Evolutionary conservation across 2,797 vertebrate genomes (phyloP).

Genomic region (Yasuhikotakia modesta): DNA sequence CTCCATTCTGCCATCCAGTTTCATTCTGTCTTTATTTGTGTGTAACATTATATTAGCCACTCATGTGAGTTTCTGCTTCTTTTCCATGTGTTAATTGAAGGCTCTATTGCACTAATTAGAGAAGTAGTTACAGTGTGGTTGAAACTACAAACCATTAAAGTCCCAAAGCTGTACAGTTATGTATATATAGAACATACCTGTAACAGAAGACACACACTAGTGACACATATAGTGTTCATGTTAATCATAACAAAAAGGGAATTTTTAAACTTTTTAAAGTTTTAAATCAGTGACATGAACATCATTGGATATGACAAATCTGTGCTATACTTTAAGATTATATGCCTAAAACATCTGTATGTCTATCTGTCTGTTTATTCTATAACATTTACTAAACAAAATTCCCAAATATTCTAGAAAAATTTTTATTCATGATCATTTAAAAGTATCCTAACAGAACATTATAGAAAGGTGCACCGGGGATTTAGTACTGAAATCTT

Average conservation of each 20-base stretch:
- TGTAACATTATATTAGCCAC: not conserved
- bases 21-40: not conserved
- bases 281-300: too few relatives aligned
- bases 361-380: too few relatives aligned
- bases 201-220: not conserved
- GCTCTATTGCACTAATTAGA: not conserved
- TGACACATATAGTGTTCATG: not conserved
- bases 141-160: not conserved
- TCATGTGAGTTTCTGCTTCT: not conserved
- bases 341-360: too few relatives aligned
- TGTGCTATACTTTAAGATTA: too few relatives aligned
- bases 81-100: conserved; percentile 10
- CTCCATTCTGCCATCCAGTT: not conserved
- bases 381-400: too few relatives aligned
- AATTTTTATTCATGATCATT: too few relatives aligned
- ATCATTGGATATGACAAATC: too few relatives aligned
- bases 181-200: not conserved
- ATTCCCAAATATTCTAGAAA: too few relatives aligned
- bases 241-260: not conserved
- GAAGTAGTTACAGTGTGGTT: not conserved
- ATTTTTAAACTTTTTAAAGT: too few relatives aligned
- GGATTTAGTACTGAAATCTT: too few relatives aligned
- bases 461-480: too few relatives aligned
- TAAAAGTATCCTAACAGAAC: too few relatives aligned
- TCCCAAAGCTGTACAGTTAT: not conserved